phyloP scores from a whole-genome alignment of 2,113 vertebrate genomes.

The Corythornis cristatus region DNA sequence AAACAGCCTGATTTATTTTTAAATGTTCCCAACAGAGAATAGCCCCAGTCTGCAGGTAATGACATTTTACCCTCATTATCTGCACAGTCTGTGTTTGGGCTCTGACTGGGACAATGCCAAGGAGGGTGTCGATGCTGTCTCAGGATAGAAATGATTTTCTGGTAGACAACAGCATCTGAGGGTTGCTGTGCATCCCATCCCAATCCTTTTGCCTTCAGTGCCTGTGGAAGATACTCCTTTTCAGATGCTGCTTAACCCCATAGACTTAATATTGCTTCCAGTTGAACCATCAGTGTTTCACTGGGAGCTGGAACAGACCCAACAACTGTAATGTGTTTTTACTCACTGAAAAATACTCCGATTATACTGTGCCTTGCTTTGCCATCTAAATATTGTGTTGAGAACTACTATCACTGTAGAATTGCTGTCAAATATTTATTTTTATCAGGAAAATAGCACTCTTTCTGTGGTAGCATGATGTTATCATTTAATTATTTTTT shows the following conservation, averaged over 20 bases:
- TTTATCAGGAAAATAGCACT: constrained; percentile 35
- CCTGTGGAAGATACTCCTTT: not conserved
- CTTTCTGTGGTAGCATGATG: constrained; percentile 17
- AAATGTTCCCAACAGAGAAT: constrained; percentile 10
- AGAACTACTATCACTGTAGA: constrained; percentile 35
- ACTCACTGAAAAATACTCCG: constrained; percentile 21
- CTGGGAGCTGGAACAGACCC: constrained; percentile 34
- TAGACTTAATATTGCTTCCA: not conserved
- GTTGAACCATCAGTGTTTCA: constrained; percentile 21
- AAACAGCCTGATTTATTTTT: constrained; percentile 39
- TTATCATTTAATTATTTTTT: constrained; percentile 70
- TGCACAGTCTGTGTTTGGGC: not conserved
- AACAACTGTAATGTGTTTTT: constrained; percentile 20
- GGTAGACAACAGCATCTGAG: not conserved
- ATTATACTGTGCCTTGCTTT: constrained; percentile 44
- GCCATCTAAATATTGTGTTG: constrained; percentile 33
- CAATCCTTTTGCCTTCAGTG: not conserved
- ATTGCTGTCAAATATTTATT: constrained; percentile 58
- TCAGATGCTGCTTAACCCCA: not conserved
- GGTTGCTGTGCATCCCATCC: not conserved
- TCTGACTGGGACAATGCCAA: not conserved
- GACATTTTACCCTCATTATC: constrained; percentile 48
- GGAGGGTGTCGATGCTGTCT: constrained; percentile 30
- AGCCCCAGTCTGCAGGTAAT: not conserved
- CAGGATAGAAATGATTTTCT: not conserved